Evolutionary conservation across 2,888 invertebrate genomes (phyloP).

Genomic region (Pseudolycoriella hygida): DNA sequence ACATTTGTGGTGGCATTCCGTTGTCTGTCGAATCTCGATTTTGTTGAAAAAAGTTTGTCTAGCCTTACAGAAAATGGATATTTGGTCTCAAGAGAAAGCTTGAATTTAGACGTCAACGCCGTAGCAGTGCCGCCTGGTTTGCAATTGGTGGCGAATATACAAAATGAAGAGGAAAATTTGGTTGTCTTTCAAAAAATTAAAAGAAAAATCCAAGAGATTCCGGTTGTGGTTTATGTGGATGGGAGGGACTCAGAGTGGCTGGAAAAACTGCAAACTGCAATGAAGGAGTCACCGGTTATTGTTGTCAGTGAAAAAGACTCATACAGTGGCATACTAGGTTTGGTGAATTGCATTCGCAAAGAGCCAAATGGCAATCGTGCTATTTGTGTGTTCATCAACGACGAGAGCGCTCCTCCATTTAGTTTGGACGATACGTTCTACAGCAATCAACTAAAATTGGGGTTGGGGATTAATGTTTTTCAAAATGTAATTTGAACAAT

Average conservation of each 20-base stretch:
- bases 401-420: slow-evolving; percentile 44
- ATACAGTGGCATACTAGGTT: slow-evolving; percentile 67
- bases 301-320: slow-evolving; percentile 48
- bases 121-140: slow-evolving; percentile 17
- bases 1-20: slow-evolving; percentile 20
- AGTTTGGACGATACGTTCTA: slow-evolving; percentile 45
- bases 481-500: slow-evolving; percentile 28
- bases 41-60: slow-evolving; percentile 30
- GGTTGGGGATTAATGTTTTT: slow-evolving; percentile 64
- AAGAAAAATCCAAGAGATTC: slow-evolving; percentile 13
- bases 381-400: slow-evolving; percentile 44
- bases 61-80: slow-evolving; percentile 40
- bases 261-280: slow-evolving; percentile 17
- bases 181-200: slow-evolving; percentile 20
- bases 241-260: slow-evolving; percentile 19
- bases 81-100: slow-evolving; percentile 39
- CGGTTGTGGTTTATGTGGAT: slow-evolving; percentile 16
- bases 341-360: slow-evolving; percentile 68
- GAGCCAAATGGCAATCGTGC: slow-evolving; percentile 56
- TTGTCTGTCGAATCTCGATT: slow-evolving; percentile 14
- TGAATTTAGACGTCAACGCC: slow-evolving; percentile 29
- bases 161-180: slow-evolving; percentile 19
- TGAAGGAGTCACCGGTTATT: slow-evolving; percentile 27
- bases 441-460: slow-evolving; percentile 44
- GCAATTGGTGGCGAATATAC: slow-evolving; percentile 18